A percentile compares a stretch with the other conserved stretches of the same genome.
phyloP scores from a whole-genome alignment of 2,888 invertebrate genomes.

The Leptura quadrifasciata region DNA sequence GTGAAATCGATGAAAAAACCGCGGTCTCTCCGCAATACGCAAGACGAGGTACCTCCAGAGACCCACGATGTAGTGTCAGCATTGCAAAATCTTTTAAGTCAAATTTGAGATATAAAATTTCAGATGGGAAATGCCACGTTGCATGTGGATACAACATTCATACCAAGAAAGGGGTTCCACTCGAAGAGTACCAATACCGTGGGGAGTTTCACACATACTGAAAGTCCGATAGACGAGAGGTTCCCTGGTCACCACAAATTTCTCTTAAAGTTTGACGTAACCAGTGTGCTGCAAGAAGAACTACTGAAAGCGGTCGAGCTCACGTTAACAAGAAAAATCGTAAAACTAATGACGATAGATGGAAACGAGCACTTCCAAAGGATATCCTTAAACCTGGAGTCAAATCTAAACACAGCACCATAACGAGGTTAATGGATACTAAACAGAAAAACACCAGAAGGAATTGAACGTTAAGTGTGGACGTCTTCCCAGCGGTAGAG shows the following conservation, averaged over 20 bases:
- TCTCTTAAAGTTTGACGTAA: conserved; percentile 88
- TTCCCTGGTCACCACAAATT: conserved; percentile 85
- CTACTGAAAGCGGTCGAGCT: conserved; percentile 89
- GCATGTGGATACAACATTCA: too few species aligned
- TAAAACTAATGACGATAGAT: conserved; percentile 63
- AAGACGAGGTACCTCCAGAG: conserved; percentile 98
- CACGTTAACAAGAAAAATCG: conserved; percentile 79
- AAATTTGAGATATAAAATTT: too few species aligned
- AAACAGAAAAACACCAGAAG: conserved; percentile 79
- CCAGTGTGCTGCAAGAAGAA: conserved; percentile 85
- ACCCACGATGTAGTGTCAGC: too few species aligned
- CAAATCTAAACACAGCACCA: conserved; percentile 79
- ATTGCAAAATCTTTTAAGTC: too few species aligned
- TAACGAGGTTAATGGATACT: conserved; percentile 89
- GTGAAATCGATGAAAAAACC: conserved; percentile 99
- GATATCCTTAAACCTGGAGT: conserved; percentile 85
- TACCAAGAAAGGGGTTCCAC: too few species aligned
- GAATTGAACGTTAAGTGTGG: conserved; percentile 83
- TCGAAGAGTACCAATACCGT: too few species aligned
- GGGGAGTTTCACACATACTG: too few species aligned
- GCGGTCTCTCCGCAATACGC: conserved; percentile 95
- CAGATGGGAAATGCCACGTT: too few species aligned
- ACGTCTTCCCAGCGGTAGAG: conserved; percentile 91
- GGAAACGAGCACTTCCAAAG: conserved; percentile 73
- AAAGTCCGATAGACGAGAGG: conserved; percentile 83